Evolutionary conservation across 2,888 invertebrate species (phyloP).

Genomic region (Hyposoter dolosus): DNA sequence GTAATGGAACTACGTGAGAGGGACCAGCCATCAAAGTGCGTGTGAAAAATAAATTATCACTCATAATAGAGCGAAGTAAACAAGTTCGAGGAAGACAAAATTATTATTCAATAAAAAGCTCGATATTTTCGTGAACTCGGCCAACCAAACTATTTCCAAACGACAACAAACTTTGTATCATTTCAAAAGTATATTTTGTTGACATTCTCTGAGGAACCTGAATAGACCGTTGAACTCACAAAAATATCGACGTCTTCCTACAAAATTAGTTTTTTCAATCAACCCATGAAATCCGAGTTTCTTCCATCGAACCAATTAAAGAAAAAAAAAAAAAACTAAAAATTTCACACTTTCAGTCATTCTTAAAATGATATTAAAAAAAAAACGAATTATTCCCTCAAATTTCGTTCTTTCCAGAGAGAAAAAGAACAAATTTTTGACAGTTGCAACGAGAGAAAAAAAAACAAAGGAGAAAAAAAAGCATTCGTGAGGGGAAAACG

Average conservation of each 20-base stretch:
- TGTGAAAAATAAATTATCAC: neutral
- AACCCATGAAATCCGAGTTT: neutral
- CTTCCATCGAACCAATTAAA: neutral
- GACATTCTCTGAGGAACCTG: no score
- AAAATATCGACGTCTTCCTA: no score
- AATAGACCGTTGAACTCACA: no score
- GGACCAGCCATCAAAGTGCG: slow-evolving; percentile 52
- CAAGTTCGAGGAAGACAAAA: neutral
- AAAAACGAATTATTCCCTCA: neutral
- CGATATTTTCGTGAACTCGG: neutral
- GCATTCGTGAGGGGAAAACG: slow-evolving; percentile 84
- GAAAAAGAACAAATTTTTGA: neutral
- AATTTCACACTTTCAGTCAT: slow-evolving; percentile 44
- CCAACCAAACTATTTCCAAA: neutral
- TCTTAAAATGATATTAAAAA: neutral
- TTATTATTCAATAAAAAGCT: neutral
- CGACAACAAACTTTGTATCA: neutral
- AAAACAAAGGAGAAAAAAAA: slow-evolving; percentile 85
- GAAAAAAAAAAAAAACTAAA: neutral
- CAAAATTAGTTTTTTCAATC: no score
- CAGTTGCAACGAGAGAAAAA: slow-evolving; percentile 27
- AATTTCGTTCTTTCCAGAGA: neutral
- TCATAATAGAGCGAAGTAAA: neutral
- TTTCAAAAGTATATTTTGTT: neutral
- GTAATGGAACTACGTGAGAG: neutral